Evolutionary conservation across 92 coral and sea anemone species (phyloP).

Genomic region (Siderastrea radians): DNA sequence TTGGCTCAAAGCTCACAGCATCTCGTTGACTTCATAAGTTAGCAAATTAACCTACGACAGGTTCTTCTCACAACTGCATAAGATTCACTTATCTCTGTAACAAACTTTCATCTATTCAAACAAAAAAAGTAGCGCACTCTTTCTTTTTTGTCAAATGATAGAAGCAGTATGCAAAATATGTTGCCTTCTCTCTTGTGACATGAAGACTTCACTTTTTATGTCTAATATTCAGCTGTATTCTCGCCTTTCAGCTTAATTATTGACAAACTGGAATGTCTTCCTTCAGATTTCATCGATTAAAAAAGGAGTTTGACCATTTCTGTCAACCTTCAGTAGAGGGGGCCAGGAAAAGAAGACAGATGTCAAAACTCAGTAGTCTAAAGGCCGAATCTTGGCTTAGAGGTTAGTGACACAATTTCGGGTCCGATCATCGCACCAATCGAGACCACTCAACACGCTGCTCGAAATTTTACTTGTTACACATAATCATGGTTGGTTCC

Average conservation of each 20-base stretch:
- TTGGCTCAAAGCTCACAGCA: background rate
- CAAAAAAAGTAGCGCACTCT: no score
- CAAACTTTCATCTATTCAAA: no score
- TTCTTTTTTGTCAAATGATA: no score
- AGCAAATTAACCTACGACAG: no score
- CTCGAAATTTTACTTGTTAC: background rate
- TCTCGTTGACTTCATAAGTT: background rate
- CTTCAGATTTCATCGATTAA: constrained; percentile 10
- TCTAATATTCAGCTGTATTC: background rate
- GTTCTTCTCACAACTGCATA: no score
- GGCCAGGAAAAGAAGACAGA: no score
- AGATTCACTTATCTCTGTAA: no score
- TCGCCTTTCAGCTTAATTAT: no score
- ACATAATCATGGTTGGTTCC: background rate
- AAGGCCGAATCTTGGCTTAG: constrained; percentile 14
- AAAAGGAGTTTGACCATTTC: background rate
- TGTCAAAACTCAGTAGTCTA: background rate
- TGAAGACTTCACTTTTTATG: no score
- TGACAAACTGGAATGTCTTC: background rate
- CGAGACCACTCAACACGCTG: background rate
- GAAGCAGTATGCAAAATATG: no score
- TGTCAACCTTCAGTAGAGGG: background rate
- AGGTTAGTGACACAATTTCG: background rate
- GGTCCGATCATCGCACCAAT: background rate
- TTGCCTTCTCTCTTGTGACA: no score